Evolutionary conservation across 2,113 vertebrate genomes (phyloP).

Genomic region (Larimichthys crocea): DNA sequence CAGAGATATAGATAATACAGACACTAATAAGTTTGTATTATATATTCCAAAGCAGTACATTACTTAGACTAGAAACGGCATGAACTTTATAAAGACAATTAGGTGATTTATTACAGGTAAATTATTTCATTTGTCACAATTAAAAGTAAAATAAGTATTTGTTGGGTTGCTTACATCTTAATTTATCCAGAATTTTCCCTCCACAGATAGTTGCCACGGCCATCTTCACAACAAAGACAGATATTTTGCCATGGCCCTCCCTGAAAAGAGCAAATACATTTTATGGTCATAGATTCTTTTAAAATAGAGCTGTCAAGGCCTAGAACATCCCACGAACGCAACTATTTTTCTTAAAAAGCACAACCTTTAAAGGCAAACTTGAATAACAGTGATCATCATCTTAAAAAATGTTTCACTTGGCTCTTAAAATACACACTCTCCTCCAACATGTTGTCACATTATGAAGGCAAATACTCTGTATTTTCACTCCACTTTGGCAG

Average conservation of each 20-base stretch:
- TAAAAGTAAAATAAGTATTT: constrained; percentile 41
- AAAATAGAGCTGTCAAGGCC: background rate
- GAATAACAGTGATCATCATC: background rate
- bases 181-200: constrained; percentile 98
- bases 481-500: constrained; percentile 16
- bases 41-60: constrained; percentile 31
- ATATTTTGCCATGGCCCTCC: constrained; percentile 95
- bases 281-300: constrained; percentile 29
- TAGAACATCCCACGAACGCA: background rate
- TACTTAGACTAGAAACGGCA: constrained; percentile 16
- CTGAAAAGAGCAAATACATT: constrained; percentile 81
- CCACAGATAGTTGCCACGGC: constrained; percentile 95
- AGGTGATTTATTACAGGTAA: constrained; percentile 43
- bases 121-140: constrained; percentile 49
- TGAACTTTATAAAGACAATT: constrained; percentile 25
- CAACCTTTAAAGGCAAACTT: constrained; percentile 20
- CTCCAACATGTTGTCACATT: constrained; percentile 3
- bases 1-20: constrained; percentile 27
- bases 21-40: constrained; percentile 17
- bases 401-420: constrained; percentile 9
- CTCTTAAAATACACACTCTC: background rate
- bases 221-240: constrained; percentile 96
- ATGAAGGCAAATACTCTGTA: constrained; percentile 26
- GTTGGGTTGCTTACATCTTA: constrained; percentile 93
- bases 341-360: background rate